Evolutionary conservation across 1,140 invertebrate genomes (phyloP), one percentile per base, ranked within the genome.

Genomic region (Rhynchophorus ferrugineus): DNA sequence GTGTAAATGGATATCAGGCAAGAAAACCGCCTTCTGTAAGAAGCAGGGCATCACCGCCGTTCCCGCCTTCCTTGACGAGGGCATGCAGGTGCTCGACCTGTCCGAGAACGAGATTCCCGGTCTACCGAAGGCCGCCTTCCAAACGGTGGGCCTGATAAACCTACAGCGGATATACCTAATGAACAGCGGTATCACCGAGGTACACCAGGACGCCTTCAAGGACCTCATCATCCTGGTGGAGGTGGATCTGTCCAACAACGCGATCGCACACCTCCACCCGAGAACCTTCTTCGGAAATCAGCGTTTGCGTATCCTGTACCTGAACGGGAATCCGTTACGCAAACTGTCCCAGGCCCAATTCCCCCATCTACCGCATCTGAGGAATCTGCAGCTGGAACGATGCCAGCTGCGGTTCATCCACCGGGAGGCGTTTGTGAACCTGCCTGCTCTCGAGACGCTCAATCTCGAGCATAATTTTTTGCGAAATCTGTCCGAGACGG

Each of bases 1-100:
- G 54, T 93, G 89, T 75, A 91, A 89, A 71, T 93, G 90, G 89
- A 84, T 84, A 11, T 86, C 83, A 11, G 89, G 89, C 19, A 91
- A 91, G 70, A 89, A 89, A 63, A 89, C 87, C 1, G 89, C 88
- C 20, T 73, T 87, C 19, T 92, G 89, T 71, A 80, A 81, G 46
- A 81, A 84, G 49, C 80, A 84, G 18, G 82, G 84, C 44, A 78
- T 89, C 44, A 81, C 85, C 57, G 77, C 81, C 48, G 74, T 91
- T 18, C 89, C 89, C 14, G 76, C 76, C 11, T 75, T 74, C 1
- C 74, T 93, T 52, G 85, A 87, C 62, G 78, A 84, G 0, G 88
- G 90, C 54, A 86, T 91, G 61, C 89, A 93, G 72, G 87, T 91
- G 14, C 74, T 94, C 36, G 85, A 91, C 63, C 71, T 94, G 2